phyloP scores from a whole-genome alignment of 2,113 vertebrate species.

The Addax nasomaculatus region DNA sequence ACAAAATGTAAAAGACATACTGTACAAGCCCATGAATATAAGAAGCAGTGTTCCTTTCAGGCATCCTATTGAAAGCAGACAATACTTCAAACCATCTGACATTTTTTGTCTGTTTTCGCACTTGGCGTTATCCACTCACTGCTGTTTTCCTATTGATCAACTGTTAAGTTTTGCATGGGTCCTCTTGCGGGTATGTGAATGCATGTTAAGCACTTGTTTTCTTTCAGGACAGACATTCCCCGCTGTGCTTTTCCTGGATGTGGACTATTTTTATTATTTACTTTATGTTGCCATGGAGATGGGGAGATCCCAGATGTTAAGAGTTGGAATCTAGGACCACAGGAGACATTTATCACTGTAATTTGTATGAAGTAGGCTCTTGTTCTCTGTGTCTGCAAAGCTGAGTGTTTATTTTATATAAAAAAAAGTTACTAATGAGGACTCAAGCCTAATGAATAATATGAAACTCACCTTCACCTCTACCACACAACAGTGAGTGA shows the following conservation, averaged over 20 bases:
- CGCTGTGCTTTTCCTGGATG: slow-evolving; percentile 80
- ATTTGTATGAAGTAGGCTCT: slow-evolving; percentile 75
- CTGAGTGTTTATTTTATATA: slow-evolving; percentile 76
- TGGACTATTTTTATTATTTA: slow-evolving; percentile 82
- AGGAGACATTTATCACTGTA: slow-evolving; percentile 79
- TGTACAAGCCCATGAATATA: slow-evolving; percentile 36
- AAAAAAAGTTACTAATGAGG: slow-evolving; percentile 71
- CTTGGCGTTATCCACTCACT: not conserved
- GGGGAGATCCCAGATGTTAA: slow-evolving; percentile 79
- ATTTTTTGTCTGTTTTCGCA: slow-evolving; percentile 6
- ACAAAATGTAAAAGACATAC: slow-evolving; percentile 50
- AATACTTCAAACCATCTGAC: slow-evolving; percentile 30
- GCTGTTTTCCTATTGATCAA: not conserved
- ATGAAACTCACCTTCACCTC: slow-evolving; percentile 25
- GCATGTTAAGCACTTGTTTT: slow-evolving; percentile 73
- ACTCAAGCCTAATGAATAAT: slow-evolving; percentile 46
- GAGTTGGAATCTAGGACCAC: slow-evolving; percentile 77
- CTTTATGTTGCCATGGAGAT: slow-evolving; percentile 75
- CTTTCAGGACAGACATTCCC: slow-evolving; percentile 78
- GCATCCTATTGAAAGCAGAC: slow-evolving; percentile 59
- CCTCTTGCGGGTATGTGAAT: slow-evolving; percentile 55
- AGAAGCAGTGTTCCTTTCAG: slow-evolving; percentile 49
- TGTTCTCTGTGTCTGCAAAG: slow-evolving; percentile 73
- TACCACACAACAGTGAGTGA: not conserved
- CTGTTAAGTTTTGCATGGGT: not conserved